Conservation (phyloP, 2,888 invertebrate genomes). For the Lochmaea crataegi region DNA sequence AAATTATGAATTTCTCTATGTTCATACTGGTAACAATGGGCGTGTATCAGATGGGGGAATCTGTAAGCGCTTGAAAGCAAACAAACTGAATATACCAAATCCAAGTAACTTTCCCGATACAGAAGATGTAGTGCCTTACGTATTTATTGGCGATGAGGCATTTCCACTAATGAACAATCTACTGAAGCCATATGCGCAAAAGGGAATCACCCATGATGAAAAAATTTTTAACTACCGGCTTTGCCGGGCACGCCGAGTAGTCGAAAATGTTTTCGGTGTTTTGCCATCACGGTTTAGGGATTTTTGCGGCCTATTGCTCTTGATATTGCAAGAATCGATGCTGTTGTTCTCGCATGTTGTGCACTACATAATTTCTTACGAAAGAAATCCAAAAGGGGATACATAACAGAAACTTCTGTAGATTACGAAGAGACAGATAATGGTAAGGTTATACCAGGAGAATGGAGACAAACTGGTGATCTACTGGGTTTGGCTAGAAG, state of each 20-base stretch:
- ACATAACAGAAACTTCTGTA: slow-evolving; percentile 37
- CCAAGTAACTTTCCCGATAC: slow-evolving; percentile 23
- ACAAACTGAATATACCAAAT: slow-evolving; percentile 30
- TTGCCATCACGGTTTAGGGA: slow-evolving; percentile 29
- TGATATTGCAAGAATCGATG: slow-evolving; percentile 29
- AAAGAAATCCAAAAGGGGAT: slow-evolving; percentile 27
- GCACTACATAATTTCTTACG: slow-evolving; percentile 37
- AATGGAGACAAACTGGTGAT: slow-evolving; percentile 41
- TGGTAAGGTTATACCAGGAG: slow-evolving; percentile 26
- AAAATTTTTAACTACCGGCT: slow-evolving; percentile 31
- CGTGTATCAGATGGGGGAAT: too few relatives aligned
- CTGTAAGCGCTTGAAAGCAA: too few relatives aligned
- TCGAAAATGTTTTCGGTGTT: slow-evolving; percentile 42
- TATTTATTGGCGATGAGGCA: too few relatives aligned
- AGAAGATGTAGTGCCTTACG: slow-evolving; percentile 29
- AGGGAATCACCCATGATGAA: slow-evolving; percentile 31
- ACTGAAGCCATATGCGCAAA: slow-evolving; percentile 37
- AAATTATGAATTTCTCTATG: too few relatives aligned
- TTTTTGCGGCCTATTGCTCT: slow-evolving; percentile 26
- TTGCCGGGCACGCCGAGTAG: slow-evolving; percentile 16
- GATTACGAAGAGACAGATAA: slow-evolving; percentile 35
- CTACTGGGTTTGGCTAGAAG: slow-evolving; percentile 32
- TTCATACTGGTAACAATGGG: too few relatives aligned
- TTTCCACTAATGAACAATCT: slow-evolving; percentile 39
- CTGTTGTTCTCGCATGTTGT: slow-evolving; percentile 34